Base-by-base conservation (phyloP, 53 echinoderm and acorn worm genomes). In the Hippasteria phrygiana region DNA sequence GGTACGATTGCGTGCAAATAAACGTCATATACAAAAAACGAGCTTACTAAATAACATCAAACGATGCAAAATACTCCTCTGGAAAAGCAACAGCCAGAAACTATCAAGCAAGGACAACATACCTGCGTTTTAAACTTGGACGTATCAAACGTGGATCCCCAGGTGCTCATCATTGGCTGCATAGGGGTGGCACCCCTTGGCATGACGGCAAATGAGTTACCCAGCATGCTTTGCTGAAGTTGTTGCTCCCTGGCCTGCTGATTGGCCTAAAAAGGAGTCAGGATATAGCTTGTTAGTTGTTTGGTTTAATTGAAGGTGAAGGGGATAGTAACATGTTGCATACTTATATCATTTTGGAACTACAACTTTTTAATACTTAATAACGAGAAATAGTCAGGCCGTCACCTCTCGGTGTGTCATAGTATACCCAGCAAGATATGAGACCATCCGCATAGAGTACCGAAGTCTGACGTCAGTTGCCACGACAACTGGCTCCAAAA, bases 71-170 rank as follows among this genome's bases (percentile, higher is more conserved):
- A 16, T 66, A 8, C 17, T 14, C 67, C 67, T 11, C 67, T 35
- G 67, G 67, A 16, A 66, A 66, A 66, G 1, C 37, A 66, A 66
- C 67, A 66, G 67, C 67, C 67, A 32, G n/a, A n/a, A n/a, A n/a
- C n/a, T n/a, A n/a, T n/a, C n/a, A n/a, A n/a, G n/a, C n/a, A n/a
- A 0, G 27, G 31, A 50, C 34, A 11, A 75, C 87, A 38, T 55
- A 87, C 71, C 37, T 56, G 59, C 10, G 46, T 17, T 78, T 65
- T 91, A 59, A 90, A 81, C 45, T 36, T 71, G 47, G 90, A 69
- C 10, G 70, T 69, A 72, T 98, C 95, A 91, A 98, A 98, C 0
- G 95, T 95, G 16, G 98, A 98, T 26, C 98, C 98, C 98, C 98
- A 98, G 1, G 98, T 98, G 51, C 93, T 93, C 83, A 81, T 83